A percentile compares a stretch with the other conserved stretches of the same genome.
Evolutionary conservation across 2,113 vertebrate genomes (phyloP).

Genomic region (Balaeniceps rex): DNA sequence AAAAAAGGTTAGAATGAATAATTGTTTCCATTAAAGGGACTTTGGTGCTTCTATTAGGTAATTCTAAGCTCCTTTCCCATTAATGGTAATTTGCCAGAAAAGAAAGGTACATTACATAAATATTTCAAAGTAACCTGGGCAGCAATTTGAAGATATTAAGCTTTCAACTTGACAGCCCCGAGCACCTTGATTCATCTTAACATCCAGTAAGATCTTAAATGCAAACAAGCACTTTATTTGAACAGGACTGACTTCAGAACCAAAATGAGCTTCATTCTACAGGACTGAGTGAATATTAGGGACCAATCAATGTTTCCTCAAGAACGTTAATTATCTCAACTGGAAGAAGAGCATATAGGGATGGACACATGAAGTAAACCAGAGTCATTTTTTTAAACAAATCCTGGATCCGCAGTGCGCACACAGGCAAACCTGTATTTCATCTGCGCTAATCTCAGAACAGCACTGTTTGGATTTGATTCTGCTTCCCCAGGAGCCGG

Average conservation of each 20-base stretch:
- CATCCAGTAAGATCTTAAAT: slow-evolving; percentile 34
- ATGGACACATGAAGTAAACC: not conserved
- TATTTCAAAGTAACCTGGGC: slow-evolving; percentile 55
- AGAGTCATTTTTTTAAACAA: not conserved
- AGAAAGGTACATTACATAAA: slow-evolving; percentile 53
- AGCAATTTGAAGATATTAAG: slow-evolving; percentile 55
- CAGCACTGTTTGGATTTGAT: not conserved
- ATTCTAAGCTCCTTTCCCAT: slow-evolving; percentile 32
- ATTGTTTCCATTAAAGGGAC: slow-evolving; percentile 46
- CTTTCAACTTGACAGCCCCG: slow-evolving; percentile 43
- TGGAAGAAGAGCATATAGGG: not conserved
- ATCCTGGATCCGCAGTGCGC: not conserved
- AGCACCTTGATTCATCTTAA: slow-evolving; percentile 54
- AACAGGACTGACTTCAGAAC: not conserved
- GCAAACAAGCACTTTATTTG: slow-evolving; percentile 41
- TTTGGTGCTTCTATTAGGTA: not conserved
- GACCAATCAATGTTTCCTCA: not conserved
- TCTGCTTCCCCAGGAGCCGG: not conserved
- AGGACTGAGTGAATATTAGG: not conserved
- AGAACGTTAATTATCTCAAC: not conserved
- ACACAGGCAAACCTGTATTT: not conserved
- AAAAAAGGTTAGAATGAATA: not conserved
- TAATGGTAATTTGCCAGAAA: slow-evolving; percentile 60
- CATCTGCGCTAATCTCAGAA: not conserved
- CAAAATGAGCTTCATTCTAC: not conserved